Evolutionary conservation across 2,797 vertebrate species (phyloP).

Genomic region (Propithecus perrieri): DNA sequence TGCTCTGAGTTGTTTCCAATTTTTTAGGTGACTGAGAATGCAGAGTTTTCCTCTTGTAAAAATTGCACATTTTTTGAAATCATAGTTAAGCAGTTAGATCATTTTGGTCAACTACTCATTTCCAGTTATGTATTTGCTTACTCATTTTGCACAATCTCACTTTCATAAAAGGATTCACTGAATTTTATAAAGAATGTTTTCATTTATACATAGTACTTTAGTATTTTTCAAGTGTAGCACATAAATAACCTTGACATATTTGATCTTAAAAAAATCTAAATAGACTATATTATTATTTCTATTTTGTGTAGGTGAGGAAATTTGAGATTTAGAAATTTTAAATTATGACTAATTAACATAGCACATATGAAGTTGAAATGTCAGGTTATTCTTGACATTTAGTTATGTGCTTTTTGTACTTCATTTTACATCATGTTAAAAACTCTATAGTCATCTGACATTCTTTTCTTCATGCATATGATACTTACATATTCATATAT

Average conservation of each 20-base stretch:
- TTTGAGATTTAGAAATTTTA: neutral
- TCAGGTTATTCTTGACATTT: neutral
- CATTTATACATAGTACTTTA: neutral
- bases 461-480: neutral
- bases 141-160: neutral
- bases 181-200: neutral
- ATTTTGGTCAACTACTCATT: neutral
- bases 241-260: neutral
- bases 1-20: neutral
- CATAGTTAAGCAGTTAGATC: neutral
- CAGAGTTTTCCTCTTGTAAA: neutral
- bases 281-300: neutral
- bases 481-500: neutral
- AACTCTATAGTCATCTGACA: neutral
- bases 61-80: neutral
- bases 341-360: neutral
- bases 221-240: neutral
- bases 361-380: neutral
- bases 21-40: neutral
- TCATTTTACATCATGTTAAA: neutral
- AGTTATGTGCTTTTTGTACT: neutral
- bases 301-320: neutral
- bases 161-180: neutral
- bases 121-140: neutral
- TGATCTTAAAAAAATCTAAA: neutral